Base-by-base conservation (phyloP, 2,113 vertebrate genomes). In the Crotalus horridus region DNA sequence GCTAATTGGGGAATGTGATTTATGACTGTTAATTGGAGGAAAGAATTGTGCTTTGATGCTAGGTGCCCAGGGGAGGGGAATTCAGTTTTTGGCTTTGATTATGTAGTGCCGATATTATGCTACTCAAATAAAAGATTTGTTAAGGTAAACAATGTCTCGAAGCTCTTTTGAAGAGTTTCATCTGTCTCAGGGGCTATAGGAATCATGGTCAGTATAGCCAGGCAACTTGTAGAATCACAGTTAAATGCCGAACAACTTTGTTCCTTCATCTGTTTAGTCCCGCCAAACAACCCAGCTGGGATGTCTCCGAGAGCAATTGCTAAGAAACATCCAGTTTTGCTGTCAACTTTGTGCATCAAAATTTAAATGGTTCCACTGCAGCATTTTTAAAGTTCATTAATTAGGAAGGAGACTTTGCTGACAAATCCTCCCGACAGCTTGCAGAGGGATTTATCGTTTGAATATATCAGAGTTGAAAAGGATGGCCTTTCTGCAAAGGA, bases 321-420 rank as follows among this genome's bases (percentile, higher is more conserved):
- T 89, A 95, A 92, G 51, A 29, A 90, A 56, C 15, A 93, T 13
- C 12, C 17, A 21, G 1, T 92, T 96, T 69, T 59, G 23, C 13
- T 29, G 6, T 93, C 92, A 5, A 23, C 3, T 87, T 90, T 53
- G 93, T 91, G 86, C 48, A 93, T 46, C 20, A 94, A 24, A 1
- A 90, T 94, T 23, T 33, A 88, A 94, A 92, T 0, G 0, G 0
- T 55, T 93, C 48, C 7, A 9, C 74, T 89, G 86, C 91, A 95
- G 89, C 93, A 93, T 93, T 94, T 93, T 95, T 92, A 43, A 92
- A 94, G 55, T 89, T 94, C 92, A 81, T 4, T 89, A 4, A 29
- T 90, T 93, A 81, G 89, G 55, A 87, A 9, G 39, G 61, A 85
- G 87, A 12, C 58, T 88, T 69, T 48, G 53, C 24, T 93, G 94